Percentiles rank a stretch among this genome's conserved stretches.
Conservation (phyloP, 2,113 vertebrate species). For the Cepphus grylle region DNA sequence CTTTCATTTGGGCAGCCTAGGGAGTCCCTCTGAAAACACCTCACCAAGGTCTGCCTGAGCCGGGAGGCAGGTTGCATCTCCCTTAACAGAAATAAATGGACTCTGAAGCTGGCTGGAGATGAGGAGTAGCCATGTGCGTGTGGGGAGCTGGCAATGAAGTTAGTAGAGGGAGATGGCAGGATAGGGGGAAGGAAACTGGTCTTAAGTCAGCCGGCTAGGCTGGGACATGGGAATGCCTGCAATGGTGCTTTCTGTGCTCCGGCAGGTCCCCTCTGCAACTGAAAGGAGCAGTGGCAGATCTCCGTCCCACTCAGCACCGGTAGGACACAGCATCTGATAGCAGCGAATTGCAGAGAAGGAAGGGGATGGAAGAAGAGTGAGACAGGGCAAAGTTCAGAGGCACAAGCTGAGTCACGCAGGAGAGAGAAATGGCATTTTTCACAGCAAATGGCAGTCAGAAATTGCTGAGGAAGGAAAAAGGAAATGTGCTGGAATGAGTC, state of each 20-base stretch:
- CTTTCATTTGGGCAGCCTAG: not conserved
- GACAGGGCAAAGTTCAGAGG: not conserved
- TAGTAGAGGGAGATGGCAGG: not conserved
- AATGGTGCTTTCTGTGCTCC: not conserved
- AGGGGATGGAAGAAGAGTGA: not conserved
- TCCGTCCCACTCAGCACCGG: not conserved
- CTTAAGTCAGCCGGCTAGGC: not conserved
- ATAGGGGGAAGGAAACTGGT: not conserved
- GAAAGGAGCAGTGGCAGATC: not conserved
- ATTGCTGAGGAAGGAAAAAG: not conserved
- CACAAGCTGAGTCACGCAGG: accelerated
- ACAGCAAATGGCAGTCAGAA: not conserved
- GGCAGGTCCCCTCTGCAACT: not conserved
- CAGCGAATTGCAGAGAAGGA: accelerated
- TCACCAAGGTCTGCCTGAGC: not conserved
- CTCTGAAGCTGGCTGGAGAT: not conserved
- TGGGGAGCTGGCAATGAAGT: not conserved
- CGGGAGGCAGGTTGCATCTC: not conserved
- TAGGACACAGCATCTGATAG: not conserved
- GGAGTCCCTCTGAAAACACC: not conserved
- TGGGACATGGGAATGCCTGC: not conserved
- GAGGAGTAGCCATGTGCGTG: not conserved
- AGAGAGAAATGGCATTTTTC: not conserved
- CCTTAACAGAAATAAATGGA: not conserved
- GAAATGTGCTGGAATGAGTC: not conserved